A percentile compares a stretch with the other conserved stretches of the same genome.
These are phyloP conservation scores for Petrocephalus schoutedeni DNA, from an alignment of 2,797 vertebrate species.

Conservation along the genomic window DNA sequence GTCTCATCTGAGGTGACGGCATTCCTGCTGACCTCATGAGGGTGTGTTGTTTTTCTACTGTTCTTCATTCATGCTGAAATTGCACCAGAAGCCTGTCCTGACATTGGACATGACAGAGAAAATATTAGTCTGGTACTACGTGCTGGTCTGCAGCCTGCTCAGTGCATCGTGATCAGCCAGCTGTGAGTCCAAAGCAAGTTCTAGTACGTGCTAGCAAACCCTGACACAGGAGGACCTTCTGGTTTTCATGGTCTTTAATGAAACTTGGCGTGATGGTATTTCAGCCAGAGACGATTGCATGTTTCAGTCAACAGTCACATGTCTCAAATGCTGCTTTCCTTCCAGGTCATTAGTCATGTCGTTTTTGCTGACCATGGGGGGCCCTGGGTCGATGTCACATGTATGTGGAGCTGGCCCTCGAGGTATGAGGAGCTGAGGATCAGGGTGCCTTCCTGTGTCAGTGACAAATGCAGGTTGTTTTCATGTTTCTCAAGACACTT, in stretches of 20 bases:
- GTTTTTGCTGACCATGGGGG: background rate
- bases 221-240: background rate
- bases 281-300: background rate
- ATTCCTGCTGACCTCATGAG: background rate
- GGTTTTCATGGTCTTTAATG: background rate
- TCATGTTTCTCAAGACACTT: background rate
- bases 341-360: background rate
- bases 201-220: background rate
- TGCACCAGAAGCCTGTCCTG: background rate
- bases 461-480: background rate
- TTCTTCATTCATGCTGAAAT: background rate
- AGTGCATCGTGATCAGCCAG: slow-evolving; percentile 16
- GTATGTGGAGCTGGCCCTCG: background rate
- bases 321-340: background rate
- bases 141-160: background rate
- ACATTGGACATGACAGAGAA: background rate
- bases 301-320: background rate
- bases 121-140: background rate
- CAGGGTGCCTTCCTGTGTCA: background rate
- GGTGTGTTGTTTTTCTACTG: background rate
- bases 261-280: background rate
- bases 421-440: background rate
- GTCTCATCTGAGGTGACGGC: slow-evolving; percentile 14
- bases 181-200: background rate
- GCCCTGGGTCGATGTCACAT: no score